Percentiles rank a stretch among this genome's conserved stretches.
Conservation (phyloP, 1,140 invertebrate species). For the Drosophila micromelanica region DNA sequence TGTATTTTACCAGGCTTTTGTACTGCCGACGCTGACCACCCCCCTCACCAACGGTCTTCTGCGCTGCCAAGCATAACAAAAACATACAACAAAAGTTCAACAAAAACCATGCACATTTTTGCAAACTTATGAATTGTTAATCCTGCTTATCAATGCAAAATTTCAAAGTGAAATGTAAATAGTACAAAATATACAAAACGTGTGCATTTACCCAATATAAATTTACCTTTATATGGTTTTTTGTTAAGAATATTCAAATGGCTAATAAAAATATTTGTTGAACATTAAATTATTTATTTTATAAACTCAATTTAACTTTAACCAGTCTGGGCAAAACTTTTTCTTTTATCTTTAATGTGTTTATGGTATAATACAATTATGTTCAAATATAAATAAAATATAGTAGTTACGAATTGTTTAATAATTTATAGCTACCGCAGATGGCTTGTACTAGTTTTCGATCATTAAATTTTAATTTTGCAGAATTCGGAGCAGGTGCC, state of each 20-base stretch:
- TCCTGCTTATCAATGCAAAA: conserved; percentile 47
- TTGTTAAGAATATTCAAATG: not conserved
- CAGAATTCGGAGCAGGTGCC: not conserved
- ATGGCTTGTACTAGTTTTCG: not conserved
- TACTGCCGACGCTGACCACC: not conserved
- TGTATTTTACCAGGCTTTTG: conserved; percentile 9
- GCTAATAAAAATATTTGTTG: not conserved
- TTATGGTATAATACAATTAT: too few species aligned
- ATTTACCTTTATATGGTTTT: conserved; percentile 27
- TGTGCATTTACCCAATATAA: conserved; percentile 25
- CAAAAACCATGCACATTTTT: conserved; percentile 51
- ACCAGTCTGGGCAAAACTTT: too few species aligned
- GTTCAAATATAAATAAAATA: too few species aligned
- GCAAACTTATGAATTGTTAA: conserved; percentile 62
- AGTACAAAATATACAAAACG: conserved; percentile 8
- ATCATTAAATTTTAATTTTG: not conserved
- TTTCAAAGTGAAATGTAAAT: conserved; percentile 34
- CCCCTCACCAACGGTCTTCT: not conserved
- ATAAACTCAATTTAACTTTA: too few species aligned
- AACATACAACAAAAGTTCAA: conserved; percentile 26
- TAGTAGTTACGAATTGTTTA: too few species aligned
- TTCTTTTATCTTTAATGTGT: not conserved
- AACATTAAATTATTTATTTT: too few species aligned
- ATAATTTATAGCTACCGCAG: too few species aligned
- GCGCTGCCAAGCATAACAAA: conserved; percentile 27